A percentile compares a stretch with the other conserved stretches of the same genome.
Evolutionary conservation across 2,888 invertebrate species (phyloP).

Genomic region (Polietes domitor): DNA sequence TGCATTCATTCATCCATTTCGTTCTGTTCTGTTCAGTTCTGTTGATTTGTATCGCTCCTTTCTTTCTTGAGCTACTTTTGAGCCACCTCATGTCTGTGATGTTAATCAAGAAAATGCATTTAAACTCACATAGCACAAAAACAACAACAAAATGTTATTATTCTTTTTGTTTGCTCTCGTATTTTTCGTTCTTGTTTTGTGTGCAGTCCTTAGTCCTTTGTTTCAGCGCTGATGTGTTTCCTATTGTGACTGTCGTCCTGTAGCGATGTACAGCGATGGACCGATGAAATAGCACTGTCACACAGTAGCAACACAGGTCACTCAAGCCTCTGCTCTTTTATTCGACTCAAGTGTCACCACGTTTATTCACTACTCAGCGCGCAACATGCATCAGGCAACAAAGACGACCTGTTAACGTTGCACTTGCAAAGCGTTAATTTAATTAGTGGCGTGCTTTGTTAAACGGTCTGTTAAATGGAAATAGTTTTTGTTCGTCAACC

Average conservation of each 20-base stretch:
- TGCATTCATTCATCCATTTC: neutral
- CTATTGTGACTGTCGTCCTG: too few species aligned
- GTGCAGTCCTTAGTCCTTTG: slow-evolving; percentile 19
- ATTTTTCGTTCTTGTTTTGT: neutral
- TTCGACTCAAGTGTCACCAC: too few species aligned
- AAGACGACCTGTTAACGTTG: neutral
- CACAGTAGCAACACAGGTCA: too few species aligned
- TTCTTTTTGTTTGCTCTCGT: neutral
- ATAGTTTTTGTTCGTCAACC: too few species aligned
- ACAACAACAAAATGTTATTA: neutral
- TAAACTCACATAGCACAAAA: neutral
- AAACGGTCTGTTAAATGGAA: slow-evolving; percentile 14
- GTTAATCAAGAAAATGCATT: slow-evolving; percentile 27
- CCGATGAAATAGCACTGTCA: too few species aligned
- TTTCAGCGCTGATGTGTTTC: too few species aligned
- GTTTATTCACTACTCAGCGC: too few species aligned
- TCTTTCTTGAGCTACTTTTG: neutral
- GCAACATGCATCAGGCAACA: neutral
- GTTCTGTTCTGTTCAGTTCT: neutral
- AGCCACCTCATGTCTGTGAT: neutral
- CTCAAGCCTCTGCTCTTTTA: too few species aligned
- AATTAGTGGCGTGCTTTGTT: slow-evolving; percentile 25
- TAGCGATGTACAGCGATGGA: too few species aligned
- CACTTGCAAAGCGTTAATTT: slow-evolving; percentile 1
- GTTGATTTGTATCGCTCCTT: neutral